Evolutionary conservation across 1,140 invertebrate species (phyloP), one percentile per base, ranked within the genome.

Genomic region (Rhagoletis zephyria): DNA sequence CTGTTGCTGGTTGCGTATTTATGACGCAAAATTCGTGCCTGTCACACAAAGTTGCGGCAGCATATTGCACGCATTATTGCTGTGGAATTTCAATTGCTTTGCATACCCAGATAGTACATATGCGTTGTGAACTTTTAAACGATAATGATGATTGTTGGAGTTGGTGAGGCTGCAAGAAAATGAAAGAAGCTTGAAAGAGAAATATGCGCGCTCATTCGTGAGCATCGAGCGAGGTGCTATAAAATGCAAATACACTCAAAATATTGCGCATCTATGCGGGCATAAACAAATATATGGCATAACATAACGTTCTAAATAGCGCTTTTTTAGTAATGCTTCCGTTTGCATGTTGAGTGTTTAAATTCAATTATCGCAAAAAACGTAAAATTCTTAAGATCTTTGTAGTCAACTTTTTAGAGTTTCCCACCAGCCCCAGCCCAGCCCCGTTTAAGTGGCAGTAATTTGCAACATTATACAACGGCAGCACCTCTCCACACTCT

Each of bases 51-150:
- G 7, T 12, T 81, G 48, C n/a, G 74, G 48, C 42, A n/a, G n/a
- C 74, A 81, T 3, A 19, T 56, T 81, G 74, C n/a, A 59, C n/a
- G 74, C 74, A 56, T 81, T 81, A 16, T 81, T 81, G 74, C 14
- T 45, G 74, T 81, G 48, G 45, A 81, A 81, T 81, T 81, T 56
- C 74, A 81, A 81, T 81, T 81, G 9, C 74, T 81, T 81, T 19
- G 45, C 51, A 30, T 30, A 30, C 30, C 0, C 30, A 30, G 30
- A 30, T 30, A 30, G 30, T 30, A 30, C 30, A 42, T 56, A 56
- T 81, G 48, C 19, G 9, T 56, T 30, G 74, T 56, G 74, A 59
- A 81, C 56, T 81, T 74, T 16, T 74, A 1, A 74, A 45, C 67
- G 14, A 42, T 74, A 48, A 74, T 74, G 67, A 74, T 42, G 42